Base-by-base conservation (phyloP, 1,140 invertebrate genomes). In the Cecropterus lyciades region DNA sequence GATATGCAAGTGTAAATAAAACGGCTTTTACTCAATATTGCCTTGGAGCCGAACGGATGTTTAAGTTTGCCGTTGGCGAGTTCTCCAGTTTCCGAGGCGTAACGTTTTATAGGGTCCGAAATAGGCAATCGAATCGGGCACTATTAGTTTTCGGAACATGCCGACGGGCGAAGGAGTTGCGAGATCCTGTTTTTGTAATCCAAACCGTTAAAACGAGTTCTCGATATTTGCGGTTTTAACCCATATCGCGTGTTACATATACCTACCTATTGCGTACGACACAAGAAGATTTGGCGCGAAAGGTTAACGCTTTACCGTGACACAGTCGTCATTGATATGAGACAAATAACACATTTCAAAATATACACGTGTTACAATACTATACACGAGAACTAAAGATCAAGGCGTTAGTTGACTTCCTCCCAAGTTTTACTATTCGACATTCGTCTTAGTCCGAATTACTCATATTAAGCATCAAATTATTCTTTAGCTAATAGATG, bases 41-140 rank as follows among this genome's bases (percentile, higher is more conserved):
- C 65, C 65, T 59, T 67, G 65, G 48, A 51, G 55, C 52, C 14
- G 17, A 33, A 24, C 65, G 56, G 65, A 67, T 67, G 65, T 67
- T 67, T 59, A 51, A 67, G 65, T 53, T 60, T 52, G 40, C 33
- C 65, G 65, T 51, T 10, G 55, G n/a, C 46, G 45, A 14, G 40
- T 16, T 45, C 55, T 52, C 55, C 46, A 60, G 15, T 51, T 20
- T 37, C n/a, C 59, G 45, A 27, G 40, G 48, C 27, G 27, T 37
- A 37, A 62, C 11, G 27, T 51, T 37, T 33, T 30, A 48, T 49
- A 62, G 46, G 59, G 59, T 62, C 46, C 33, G 46, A 51, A 51
- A 62, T 62, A 62, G 59, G 46, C 3, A 20, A 62, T 62, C 45
- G 30, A 51, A 51, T 51, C 45, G 59, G 27, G 27, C 10, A 53